phyloP scores from a whole-genome alignment of 1,140 invertebrate genomes.

The Caenorhabditis remanei region DNA sequence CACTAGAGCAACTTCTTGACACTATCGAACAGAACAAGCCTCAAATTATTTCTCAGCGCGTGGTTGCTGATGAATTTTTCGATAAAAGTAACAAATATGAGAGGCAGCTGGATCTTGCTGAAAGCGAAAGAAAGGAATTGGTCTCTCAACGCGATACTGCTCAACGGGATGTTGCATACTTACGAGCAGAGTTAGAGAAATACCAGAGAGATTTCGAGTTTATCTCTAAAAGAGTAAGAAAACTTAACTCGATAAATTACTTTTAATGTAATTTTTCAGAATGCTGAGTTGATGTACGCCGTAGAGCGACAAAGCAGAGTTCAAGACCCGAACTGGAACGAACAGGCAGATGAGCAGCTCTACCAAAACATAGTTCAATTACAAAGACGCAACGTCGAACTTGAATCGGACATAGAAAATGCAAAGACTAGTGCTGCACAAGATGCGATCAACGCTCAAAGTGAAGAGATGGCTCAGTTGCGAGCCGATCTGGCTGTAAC shows the following conservation, averaged over 20 bases:
- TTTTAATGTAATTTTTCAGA: background rate
- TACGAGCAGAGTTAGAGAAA: conserved; percentile 54
- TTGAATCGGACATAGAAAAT: conserved; percentile 53
- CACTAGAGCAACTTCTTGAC: conserved; percentile 43
- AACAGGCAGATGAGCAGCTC: conserved; percentile 36
- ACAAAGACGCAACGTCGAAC: conserved; percentile 49
- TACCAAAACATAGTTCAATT: conserved; percentile 52
- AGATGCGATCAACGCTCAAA: conserved; percentile 17
- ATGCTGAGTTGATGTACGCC: conserved; percentile 28
- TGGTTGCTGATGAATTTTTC: background rate
- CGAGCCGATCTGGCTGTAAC: conserved; percentile 44
- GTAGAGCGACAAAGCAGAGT: background rate
- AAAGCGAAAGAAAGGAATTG: conserved; percentile 9
- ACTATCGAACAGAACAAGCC: conserved; percentile 47
- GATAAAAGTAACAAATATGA: conserved; percentile 40
- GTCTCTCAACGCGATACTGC: conserved; percentile 31
- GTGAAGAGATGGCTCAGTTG: conserved; percentile 29
- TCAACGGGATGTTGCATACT: conserved; percentile 49
- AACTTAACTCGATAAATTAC: background rate
- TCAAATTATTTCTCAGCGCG: conserved; percentile 2
- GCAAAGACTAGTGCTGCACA: conserved; percentile 27
- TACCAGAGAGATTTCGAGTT: conserved; percentile 55
- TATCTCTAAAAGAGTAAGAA: conserved; percentile 11
- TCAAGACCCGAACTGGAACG: conserved; percentile 40
- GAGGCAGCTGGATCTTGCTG: conserved; percentile 46